Evolutionary conservation across 2,797 vertebrate species (phyloP).

Genomic region (Sebastes vulpes): DNA sequence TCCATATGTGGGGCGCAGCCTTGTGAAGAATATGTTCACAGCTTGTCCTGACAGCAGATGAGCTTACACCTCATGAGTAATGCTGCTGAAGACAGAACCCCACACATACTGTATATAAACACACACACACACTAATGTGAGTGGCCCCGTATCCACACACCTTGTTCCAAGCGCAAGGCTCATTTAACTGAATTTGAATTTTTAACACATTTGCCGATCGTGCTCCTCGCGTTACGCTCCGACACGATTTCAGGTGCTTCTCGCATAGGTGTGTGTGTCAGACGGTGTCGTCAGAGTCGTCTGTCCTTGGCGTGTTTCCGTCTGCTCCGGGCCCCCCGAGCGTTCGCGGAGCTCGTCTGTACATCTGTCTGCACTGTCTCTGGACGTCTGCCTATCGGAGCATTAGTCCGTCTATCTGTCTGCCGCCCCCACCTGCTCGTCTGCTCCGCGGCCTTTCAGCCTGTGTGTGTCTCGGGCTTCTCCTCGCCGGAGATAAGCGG

Average conservation of each 20-base stretch:
- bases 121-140: conserved; percentile 19
- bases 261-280: conserved; percentile 31
- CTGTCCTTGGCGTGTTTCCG: conserved; percentile 37
- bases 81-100: conserved; percentile 34
- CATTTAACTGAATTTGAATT: conserved; percentile 58
- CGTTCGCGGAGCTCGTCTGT: conserved; percentile 23
- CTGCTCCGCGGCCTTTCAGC: conserved; percentile 60
- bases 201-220: conserved; percentile 26
- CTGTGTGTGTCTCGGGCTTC: conserved; percentile 59
- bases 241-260: conserved; percentile 68
- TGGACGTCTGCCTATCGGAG: conserved; percentile 58
- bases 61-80: conserved; percentile 69
- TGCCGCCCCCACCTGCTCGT: conserved; percentile 66
- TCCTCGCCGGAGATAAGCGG: conserved; percentile 73
- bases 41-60: conserved; percentile 73
- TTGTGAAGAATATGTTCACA: conserved; percentile 68
- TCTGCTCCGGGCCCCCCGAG: conserved; percentile 7
- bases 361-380: conserved; percentile 47
- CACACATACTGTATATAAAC: neutral
- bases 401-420: conserved; percentile 69
- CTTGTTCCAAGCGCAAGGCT: conserved; percentile 36
- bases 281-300: conserved; percentile 39
- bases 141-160: conserved; percentile 13
- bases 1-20: conserved; percentile 50
- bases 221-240: conserved; percentile 49